Percentiles rank a stretch among this genome's conserved stretches.
Evolutionary conservation across 1,140 invertebrate genomes (phyloP).

Genomic region (Ephestia elutella): DNA sequence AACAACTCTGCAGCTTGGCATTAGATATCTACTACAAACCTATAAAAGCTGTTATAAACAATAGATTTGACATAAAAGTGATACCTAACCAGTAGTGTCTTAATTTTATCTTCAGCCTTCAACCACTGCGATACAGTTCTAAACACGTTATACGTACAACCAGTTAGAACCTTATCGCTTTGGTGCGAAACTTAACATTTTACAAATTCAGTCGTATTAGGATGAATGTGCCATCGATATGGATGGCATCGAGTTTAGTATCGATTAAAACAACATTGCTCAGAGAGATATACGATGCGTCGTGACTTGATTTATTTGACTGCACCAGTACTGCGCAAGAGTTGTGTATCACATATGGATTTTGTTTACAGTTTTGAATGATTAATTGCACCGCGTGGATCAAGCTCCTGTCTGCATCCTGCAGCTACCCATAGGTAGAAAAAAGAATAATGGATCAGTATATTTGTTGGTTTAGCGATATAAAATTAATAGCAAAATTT

Average conservation of each 20-base stretch:
- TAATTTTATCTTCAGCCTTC: background rate
- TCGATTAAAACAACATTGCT: conserved; percentile 45
- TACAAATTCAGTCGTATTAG: background rate
- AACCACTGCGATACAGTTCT: background rate
- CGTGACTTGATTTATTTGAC: conserved; percentile 52
- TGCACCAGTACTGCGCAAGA: conserved; percentile 21
- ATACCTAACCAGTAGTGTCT: too few relatives aligned
- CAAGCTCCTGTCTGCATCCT: too few relatives aligned
- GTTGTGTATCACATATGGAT: background rate
- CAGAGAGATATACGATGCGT: conserved; percentile 55
- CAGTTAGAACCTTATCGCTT: background rate
- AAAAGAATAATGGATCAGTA: too few relatives aligned
- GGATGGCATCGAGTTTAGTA: conserved; percentile 24
- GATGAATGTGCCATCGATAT: conserved; percentile 20
- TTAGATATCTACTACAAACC: background rate
- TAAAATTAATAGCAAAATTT: too few relatives aligned
- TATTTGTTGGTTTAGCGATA: too few relatives aligned
- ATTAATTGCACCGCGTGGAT: too few relatives aligned
- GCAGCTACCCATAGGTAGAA: too few relatives aligned
- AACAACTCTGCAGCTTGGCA: background rate
- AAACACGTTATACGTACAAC: background rate
- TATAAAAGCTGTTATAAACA: background rate
- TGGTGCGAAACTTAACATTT: background rate
- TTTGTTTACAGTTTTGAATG: too few relatives aligned
- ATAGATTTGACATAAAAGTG: background rate